Percentiles rank a stretch among this genome's conserved stretches.
These are phyloP conservation scores for Lepus timidus DNA, from an alignment of 2,113 vertebrate species.

Conservation along the genomic window DNA sequence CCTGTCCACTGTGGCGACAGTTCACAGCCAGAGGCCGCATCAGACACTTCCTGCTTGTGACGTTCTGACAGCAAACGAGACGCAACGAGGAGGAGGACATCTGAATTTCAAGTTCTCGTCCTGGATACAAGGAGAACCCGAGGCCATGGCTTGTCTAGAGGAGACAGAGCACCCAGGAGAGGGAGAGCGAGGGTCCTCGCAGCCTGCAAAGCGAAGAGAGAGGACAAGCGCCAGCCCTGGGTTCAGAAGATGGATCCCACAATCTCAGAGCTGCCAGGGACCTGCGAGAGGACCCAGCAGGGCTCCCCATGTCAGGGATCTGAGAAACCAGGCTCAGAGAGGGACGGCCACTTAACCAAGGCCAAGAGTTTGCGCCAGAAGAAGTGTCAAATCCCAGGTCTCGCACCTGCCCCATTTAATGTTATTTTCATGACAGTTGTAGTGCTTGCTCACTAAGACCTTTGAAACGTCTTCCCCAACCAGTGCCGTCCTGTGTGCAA, in stretches of 20 bases:
- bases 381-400: neutral
- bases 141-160: neutral
- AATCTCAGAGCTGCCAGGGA: neutral
- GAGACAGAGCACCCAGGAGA: fast-evolving
- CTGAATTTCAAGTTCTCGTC: slow-evolving; percentile 38
- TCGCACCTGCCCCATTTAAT: neutral
- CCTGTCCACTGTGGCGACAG: neutral
- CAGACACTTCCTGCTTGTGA: slow-evolving; percentile 32
- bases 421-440: neutral
- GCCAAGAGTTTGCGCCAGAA: neutral
- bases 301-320: neutral
- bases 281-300: neutral
- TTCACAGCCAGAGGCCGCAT: neutral
- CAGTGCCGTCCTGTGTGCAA: neutral
- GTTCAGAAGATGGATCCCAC: neutral
- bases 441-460: neutral
- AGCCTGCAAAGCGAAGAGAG: neutral
- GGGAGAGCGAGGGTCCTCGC: neutral
- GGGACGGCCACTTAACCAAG: neutral
- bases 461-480: neutral
- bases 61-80: slow-evolving; percentile 59
- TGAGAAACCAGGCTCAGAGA: neutral
- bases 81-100: slow-evolving; percentile 19
- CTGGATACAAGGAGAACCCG: slow-evolving; percentile 33
- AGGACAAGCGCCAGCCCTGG: neutral